Evolutionary conservation across 1,140 invertebrate species (phyloP), one percentile per base, ranked within the genome.

Genomic region (Cylas formicarius): DNA sequence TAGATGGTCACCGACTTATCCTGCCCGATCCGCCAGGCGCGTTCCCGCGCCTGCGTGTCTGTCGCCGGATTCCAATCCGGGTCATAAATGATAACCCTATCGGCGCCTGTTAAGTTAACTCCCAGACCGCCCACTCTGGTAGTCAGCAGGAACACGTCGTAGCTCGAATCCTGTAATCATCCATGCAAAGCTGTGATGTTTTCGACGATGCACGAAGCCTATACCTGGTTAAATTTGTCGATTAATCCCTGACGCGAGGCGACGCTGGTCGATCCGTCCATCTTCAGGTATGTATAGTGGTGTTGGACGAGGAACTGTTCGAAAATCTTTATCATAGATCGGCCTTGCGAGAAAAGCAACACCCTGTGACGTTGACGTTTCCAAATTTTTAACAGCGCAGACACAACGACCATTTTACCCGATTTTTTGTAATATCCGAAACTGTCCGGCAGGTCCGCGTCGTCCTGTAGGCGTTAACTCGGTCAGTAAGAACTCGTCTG

Each of bases 381-480:
- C 93, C 94, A 97, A 43, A 97, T 80, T 67, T 85, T 88, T 19
- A 98, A 70, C 26, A 98, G 69, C 9, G 90, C 84, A 57, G 89
- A 80, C 2, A 97, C 80, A n/a, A 97, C 93, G 38, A 85, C 78
- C 91, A 97, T 90, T 76, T 97, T 98, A 1, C 94, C 94, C 36
- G 90, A 86, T 60, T 83, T 76, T 58, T 80, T 81, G 74, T 83
- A 92, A 66, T 81, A 77, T 3, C 92, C 88, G 73, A 82, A 90
- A 20, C 71, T 67, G 35, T 80, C 71, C 53, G 76, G 74, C 50
- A 77, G 69, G 29, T 71, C 58, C 9, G 68, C 45, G 43, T 67
- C 60, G 43, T 65, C 67, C 38, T 67, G 62, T 4, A n/a, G n/a
- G n/a, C n/a, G n/a, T n/a, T n/a, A n/a, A n/a, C n/a, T n/a, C n/a